Evolutionary conservation across 2,888 invertebrate species (phyloP), one percentile per base, ranked within the genome.

Genomic region (Microctonus aethiopoides): DNA sequence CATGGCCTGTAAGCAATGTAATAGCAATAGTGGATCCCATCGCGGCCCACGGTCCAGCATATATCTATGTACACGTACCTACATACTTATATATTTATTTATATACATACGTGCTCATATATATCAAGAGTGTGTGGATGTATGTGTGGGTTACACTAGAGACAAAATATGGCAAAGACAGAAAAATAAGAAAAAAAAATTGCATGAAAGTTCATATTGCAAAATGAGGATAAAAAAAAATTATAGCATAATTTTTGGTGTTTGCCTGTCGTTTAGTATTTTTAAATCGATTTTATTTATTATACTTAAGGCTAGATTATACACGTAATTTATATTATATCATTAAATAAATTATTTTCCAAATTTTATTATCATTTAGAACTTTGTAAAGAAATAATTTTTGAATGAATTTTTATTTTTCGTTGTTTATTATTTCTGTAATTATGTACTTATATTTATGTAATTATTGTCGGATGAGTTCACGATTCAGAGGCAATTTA

Each of bases 401-500:
- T 36, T 32, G 4, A 32, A 36, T 36, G 11, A n/a, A n/a, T n/a
- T 36, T 36, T 36, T 36, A 9, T 11, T 11, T 36, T 11, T 36
- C 36, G 2, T 36, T 36, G 7, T 11, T 5, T 34, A 34, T 36
- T 36, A 9, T 36, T 36, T 36, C 10, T n/a, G 4, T 32, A 32
- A 32, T 39, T n/a, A 5, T 11, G 3, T 3, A 39, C n/a, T n/a
- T n/a, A n/a, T n/a, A n/a, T n/a, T 39, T 39, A n/a, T 39, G 13
- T 39, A 11, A 39, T 13, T 2, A 5, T 24, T 20, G 51, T 20
- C 20, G 51, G 11, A 11, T 2, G 5, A 11, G 29, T 29, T 0
- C 26, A 22, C 22, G 64, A 56, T 65, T 52, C 64, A 65, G 29
- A 62, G 56, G 77, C 80, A 80, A 80, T 80, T 80, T 79, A 78